These are phyloP conservation scores for Patella ulyssiponensis DNA, from an alignment of 2,888 invertebrate species.

Conservation along the genomic window DNA sequence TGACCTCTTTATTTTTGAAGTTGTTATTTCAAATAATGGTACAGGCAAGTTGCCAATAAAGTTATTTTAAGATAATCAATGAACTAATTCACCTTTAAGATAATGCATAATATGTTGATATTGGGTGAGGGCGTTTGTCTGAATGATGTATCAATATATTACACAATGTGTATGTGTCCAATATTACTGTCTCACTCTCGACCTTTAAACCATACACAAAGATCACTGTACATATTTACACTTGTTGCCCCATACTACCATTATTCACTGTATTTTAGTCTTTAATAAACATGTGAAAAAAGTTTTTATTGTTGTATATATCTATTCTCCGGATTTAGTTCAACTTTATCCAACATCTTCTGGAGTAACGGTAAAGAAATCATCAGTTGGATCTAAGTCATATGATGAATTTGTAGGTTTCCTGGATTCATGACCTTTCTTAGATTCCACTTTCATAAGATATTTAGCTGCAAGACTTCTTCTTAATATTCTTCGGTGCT, in stretches of 20 bases:
- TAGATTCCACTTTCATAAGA: constrained; percentile 84
- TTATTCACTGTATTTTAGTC: not conserved
- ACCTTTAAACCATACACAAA: not conserved
- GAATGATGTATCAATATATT: no score
- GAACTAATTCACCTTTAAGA: no score
- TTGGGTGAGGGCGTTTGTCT: no score
- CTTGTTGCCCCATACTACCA: not conserved
- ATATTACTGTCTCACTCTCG: not conserved
- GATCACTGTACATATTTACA: constrained; percentile 10
- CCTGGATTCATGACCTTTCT: constrained; percentile 81
- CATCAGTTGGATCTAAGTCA: constrained; percentile 75
- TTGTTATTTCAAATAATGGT: no score
- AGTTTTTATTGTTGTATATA: no score
- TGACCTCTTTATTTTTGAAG: no score
- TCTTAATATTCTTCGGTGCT: constrained; percentile 81
- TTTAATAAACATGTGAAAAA: no score
- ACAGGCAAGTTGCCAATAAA: no score
- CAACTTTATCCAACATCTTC: constrained; percentile 36
- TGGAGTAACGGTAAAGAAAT: constrained; percentile 68
- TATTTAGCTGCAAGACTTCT: constrained; percentile 84
- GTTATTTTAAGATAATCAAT: no score
- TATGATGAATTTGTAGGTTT: constrained; percentile 82
- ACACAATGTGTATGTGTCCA: not conserved
- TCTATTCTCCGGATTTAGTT: constrained; percentile 29
- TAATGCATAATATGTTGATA: no score